Evolutionary conservation across 2,888 invertebrate genomes (phyloP).

Genomic region (Drosophila rellima): DNA sequence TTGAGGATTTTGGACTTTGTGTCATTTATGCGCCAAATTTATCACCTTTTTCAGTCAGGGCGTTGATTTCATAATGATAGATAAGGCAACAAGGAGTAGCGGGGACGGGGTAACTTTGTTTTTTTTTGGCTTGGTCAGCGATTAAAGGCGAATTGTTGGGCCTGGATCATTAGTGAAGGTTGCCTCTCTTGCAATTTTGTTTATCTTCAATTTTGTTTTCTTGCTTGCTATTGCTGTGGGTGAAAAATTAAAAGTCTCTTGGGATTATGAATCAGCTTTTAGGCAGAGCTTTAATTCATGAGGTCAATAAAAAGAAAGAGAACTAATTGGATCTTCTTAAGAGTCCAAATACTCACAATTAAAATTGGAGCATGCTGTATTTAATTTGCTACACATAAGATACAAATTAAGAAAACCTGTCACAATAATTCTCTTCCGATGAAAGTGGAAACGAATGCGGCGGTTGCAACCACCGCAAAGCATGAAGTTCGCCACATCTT

Average conservation of each 20-base stretch:
- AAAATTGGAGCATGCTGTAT: conserved; percentile 3
- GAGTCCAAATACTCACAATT: conserved; percentile 7
- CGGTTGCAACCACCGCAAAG: conserved; percentile 34
- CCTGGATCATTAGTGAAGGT: conserved; percentile 54
- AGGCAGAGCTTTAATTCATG: conserved; percentile 5
- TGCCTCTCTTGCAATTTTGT: conserved; percentile 27
- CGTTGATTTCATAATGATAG: conserved; percentile 59
- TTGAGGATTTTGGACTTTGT: conserved; percentile 64
- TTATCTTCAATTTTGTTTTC: conserved; percentile 30
- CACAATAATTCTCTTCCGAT: conserved; percentile 58
- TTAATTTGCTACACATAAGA: conserved; percentile 17
- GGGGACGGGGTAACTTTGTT: conserved; percentile 25
- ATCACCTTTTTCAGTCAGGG: conserved; percentile 56
- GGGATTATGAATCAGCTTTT: not conserved
- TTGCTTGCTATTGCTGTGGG: conserved; percentile 3
- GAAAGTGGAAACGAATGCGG: conserved; percentile 23
- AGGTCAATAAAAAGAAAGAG: not conserved
- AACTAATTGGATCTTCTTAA: not conserved
- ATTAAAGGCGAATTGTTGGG: conserved; percentile 50
- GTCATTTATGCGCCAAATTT: conserved; percentile 69
- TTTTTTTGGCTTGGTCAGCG: conserved; percentile 39
- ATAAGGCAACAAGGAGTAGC: not conserved
- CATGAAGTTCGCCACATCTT: conserved; percentile 26
- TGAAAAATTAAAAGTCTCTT: conserved; percentile 4
- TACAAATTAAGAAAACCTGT: conserved; percentile 68